Evolutionary conservation across 1,140 invertebrate genomes (phyloP).

Genomic region (Stegodyphus mimosarum): DNA sequence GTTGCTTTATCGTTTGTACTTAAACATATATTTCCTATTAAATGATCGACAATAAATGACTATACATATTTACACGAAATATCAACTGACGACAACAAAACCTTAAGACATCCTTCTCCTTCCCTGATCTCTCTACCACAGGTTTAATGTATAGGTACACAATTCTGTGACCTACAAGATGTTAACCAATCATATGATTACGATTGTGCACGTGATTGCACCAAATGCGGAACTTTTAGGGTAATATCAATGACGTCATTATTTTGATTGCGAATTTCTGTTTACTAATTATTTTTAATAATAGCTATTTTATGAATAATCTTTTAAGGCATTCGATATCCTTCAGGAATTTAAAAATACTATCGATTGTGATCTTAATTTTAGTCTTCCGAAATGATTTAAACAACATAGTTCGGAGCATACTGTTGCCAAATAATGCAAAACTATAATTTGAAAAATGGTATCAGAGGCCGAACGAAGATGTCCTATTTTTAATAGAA

Average conservation of each 20-base stretch:
- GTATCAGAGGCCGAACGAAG: no score
- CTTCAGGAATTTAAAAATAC: no score
- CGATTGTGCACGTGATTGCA: conserved; percentile 26
- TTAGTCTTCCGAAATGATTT: no score
- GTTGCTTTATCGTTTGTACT: conserved; percentile 3
- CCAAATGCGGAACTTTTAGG: conserved; percentile 4
- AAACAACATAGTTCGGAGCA: no score
- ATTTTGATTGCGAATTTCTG: background rate
- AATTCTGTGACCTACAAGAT: conserved; percentile 29
- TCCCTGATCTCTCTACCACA: conserved; percentile 7
- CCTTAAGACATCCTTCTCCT: conserved; percentile 22
- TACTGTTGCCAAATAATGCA: no score
- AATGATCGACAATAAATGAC: conserved; percentile 42
- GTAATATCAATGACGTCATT: background rate
- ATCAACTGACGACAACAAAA: conserved; percentile 51
- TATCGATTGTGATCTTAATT: no score
- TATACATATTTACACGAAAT: conserved; percentile 60
- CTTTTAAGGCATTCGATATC: background rate
- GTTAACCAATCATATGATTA: conserved; percentile 10
- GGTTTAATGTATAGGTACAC: conserved; percentile 22
- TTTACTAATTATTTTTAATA: background rate
- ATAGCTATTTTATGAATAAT: background rate
- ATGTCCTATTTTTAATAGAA: no score
- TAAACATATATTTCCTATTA: conserved; percentile 17
- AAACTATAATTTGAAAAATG: no score